Base-by-base conservation (phyloP, 2,113 vertebrate species). In the Turnix velox region DNA sequence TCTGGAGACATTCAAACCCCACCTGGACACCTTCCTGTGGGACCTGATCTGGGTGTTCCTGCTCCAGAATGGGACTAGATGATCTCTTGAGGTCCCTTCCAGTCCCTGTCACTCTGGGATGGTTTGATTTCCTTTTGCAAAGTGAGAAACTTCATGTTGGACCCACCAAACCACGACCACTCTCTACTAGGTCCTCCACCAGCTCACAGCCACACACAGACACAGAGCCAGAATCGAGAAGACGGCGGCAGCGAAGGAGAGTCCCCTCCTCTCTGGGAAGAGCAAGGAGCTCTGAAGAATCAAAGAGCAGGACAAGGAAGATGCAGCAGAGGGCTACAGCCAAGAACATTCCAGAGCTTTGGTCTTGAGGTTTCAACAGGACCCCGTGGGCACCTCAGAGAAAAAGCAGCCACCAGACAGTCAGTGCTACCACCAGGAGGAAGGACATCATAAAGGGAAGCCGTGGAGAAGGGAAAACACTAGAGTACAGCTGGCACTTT, bases 371-470 rank as follows among this genome's bases (percentile, higher is more conserved):
- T 96, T 97, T 96, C 94, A 81, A 87, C 77, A 62, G 9, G 68
- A 95, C 96, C 96, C 96, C 82, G 88, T 67, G 87, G 93, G 89
- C 46, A 46, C 93, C 93, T 98, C 96, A 99, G 95, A 99, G 96
- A 94, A 99, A 99, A 93, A 98, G 95, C 73, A 99, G 97, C 99
- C 98, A 99, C 98, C 98, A 98, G 81, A 99, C 91, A 95, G 98
- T 98, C 88, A 99, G 91, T 5, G 96, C 98, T 96, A 98, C 37
- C 59, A 99, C 92, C 96, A 99, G 94, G 22, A 99, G 96, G 93
- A 98, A 98, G 37, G 98, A 99, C 98, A 99, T 97, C 93, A 99
- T 72, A 96, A 99, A 98, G 88, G 98, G 98, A 95, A 98, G 65
- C 19, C 95, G 98, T 22, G 98, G 97, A 90, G 88, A 97, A 87